These are phyloP conservation scores for Saccostrea cuccullata DNA, from an alignment of 1,140 invertebrate genomes.

Conservation along the genomic window DNA sequence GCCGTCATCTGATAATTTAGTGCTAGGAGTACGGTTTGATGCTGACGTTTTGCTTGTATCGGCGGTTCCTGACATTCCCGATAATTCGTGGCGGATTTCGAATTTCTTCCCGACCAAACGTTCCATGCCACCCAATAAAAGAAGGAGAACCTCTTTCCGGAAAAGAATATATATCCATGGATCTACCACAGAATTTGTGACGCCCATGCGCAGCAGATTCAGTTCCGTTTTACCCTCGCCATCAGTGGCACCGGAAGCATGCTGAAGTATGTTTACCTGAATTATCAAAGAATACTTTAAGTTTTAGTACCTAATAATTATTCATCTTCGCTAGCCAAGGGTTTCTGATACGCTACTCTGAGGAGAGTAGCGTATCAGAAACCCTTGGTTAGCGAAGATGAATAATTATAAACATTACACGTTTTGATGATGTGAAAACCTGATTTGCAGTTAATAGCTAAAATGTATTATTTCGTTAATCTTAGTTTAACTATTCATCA, in stretches of 20 bases:
- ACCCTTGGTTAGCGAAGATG: too few species aligned
- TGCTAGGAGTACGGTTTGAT: background rate
- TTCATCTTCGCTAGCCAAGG: too few species aligned
- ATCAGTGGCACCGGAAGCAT: background rate
- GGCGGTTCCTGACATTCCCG: background rate
- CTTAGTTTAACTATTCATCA: too few species aligned
- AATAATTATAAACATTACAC: too few species aligned
- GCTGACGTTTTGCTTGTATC: background rate
- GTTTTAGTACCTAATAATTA: too few species aligned
- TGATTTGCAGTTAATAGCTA: too few species aligned
- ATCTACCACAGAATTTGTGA: conserved; percentile 9
- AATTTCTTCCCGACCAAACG: background rate
- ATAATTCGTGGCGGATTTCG: background rate
- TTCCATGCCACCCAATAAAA: background rate
- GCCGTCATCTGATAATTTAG: background rate
- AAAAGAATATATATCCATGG: conserved; percentile 15
- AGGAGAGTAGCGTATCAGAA: too few species aligned
- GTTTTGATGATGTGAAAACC: too few species aligned
- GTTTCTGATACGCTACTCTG: too few species aligned
- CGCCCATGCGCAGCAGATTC: background rate
- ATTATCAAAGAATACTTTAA: background rate
- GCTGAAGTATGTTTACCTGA: conserved; percentile 2
- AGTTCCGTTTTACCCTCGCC: background rate
- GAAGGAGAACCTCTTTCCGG: background rate
- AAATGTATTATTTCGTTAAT: too few species aligned